phyloP scores from a whole-genome alignment of 2,797 vertebrate species.

The Catamblyrhynchus diadema region DNA sequence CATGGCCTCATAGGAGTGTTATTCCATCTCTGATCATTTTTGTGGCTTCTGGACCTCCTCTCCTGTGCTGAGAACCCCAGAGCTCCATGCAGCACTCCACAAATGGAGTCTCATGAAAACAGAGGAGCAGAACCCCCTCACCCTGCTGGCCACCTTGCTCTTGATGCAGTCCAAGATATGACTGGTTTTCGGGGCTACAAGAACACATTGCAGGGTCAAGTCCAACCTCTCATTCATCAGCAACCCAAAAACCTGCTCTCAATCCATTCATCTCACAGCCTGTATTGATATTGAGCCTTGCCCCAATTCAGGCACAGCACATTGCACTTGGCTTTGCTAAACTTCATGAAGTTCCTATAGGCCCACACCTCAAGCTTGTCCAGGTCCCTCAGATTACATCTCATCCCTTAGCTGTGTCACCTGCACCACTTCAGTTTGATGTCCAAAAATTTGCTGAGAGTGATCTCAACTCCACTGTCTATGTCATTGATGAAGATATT shows the following conservation, averaged over 20 bases:
- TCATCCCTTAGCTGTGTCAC: neutral
- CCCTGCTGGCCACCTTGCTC: fast-evolving
- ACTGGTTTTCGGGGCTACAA: neutral
- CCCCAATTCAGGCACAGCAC: fast-evolving
- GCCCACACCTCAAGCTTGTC: neutral
- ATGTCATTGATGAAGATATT: neutral
- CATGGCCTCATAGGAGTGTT: neutral
- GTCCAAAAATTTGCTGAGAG: neutral
- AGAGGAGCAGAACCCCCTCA: fast-evolving
- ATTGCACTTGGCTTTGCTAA: neutral
- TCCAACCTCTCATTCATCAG: neutral
- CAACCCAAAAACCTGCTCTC: neutral
- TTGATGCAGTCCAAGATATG: neutral
- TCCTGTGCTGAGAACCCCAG: neutral
- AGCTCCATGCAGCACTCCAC: fast-evolving
- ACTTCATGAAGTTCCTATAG: neutral
- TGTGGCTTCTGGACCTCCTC: neutral
- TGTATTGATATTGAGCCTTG: neutral
- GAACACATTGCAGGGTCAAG: fast-evolving
- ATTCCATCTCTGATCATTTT: neutral
- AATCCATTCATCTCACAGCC: fast-evolving
- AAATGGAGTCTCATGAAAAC: neutral
- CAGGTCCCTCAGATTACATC: neutral
- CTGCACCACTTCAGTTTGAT: neutral
- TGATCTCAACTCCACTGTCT: too few relatives aligned